Evolutionary conservation across 1,140 invertebrate genomes (phyloP).

Genomic region (Colletes latitarsis): DNA sequence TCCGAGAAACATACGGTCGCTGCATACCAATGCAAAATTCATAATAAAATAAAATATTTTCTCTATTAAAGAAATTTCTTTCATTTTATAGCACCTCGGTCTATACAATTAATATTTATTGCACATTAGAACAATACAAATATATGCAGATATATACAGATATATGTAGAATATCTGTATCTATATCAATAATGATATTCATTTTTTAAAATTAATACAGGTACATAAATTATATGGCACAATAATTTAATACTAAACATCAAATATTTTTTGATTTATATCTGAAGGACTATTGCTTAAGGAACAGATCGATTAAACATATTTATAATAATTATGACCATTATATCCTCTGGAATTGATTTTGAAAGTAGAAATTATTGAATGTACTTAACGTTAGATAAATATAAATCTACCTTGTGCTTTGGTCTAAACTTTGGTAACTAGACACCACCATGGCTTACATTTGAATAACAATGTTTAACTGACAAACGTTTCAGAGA

Average conservation of each 20-base stretch:
- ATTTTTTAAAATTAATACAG: neutral
- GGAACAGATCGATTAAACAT: neutral
- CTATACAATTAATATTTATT: neutral
- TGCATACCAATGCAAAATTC: too few relatives aligned
- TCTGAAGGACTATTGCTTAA: too few relatives aligned
- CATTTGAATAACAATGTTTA: slow-evolving; percentile 9
- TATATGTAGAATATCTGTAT: neutral
- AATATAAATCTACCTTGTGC: slow-evolving; percentile 36
- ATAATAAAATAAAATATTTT: too few relatives aligned
- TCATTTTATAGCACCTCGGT: neutral
- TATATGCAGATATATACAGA: neutral
- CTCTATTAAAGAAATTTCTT: too few relatives aligned
- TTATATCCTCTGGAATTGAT: slow-evolving; percentile 10
- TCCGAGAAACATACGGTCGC: too few relatives aligned
- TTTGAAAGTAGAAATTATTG: slow-evolving; percentile 1
- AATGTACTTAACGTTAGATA: slow-evolving; percentile 35
- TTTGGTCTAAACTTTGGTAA: slow-evolving; percentile 73
- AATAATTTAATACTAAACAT: slow-evolving; percentile 18
- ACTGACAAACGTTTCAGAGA: slow-evolving; percentile 10
- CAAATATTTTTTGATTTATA: neutral
- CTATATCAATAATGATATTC: neutral
- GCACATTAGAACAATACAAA: neutral
- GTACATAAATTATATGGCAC: slow-evolving; percentile 10
- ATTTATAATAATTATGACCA: neutral
- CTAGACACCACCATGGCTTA: slow-evolving; percentile 67